Conservation (phyloP, 2,113 vertebrate species). For the Rattus rattus region DNA sequence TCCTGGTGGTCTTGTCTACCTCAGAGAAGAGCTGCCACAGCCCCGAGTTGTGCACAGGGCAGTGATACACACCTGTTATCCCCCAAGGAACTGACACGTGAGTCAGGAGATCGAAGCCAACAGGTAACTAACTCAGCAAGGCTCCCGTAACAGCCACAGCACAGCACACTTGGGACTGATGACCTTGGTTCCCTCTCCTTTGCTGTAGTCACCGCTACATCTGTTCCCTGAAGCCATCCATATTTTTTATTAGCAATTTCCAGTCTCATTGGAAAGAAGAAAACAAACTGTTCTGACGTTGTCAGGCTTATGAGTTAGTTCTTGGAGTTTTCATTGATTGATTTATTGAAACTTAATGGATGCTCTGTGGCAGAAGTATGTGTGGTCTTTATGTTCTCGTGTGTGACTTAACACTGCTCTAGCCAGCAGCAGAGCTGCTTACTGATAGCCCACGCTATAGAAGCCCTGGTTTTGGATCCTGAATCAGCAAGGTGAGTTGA, state of each 20-base stretch:
- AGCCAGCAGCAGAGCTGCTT: slow-evolving; percentile 19
- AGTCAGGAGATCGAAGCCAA: background rate
- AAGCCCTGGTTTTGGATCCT: slow-evolving; percentile 3
- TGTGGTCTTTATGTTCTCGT: background rate
- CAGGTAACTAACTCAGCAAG: background rate
- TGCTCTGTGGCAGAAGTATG: background rate
- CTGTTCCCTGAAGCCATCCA: background rate
- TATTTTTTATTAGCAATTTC: slow-evolving; percentile 11
- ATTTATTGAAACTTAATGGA: background rate
- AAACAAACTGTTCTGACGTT: slow-evolving; percentile 1
- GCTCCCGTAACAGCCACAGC: background rate
- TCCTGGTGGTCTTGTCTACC: background rate
- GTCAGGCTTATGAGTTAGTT: slow-evolving; percentile 2
- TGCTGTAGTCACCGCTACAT: background rate
- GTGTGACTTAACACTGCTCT: background rate
- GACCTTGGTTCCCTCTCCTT: background rate
- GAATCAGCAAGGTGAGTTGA: background rate
- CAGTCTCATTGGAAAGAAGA: slow-evolving; percentile 8
- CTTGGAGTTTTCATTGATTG: background rate
- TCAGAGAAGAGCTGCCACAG: background rate
- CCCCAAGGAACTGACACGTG: background rate
- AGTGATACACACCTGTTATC: background rate
- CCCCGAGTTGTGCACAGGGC: background rate
- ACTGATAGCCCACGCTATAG: background rate
- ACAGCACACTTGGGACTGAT: background rate